These are phyloP conservation scores for Halcyon senegalensis DNA, from an alignment of 2,113 vertebrate species.

Conservation along the genomic window DNA sequence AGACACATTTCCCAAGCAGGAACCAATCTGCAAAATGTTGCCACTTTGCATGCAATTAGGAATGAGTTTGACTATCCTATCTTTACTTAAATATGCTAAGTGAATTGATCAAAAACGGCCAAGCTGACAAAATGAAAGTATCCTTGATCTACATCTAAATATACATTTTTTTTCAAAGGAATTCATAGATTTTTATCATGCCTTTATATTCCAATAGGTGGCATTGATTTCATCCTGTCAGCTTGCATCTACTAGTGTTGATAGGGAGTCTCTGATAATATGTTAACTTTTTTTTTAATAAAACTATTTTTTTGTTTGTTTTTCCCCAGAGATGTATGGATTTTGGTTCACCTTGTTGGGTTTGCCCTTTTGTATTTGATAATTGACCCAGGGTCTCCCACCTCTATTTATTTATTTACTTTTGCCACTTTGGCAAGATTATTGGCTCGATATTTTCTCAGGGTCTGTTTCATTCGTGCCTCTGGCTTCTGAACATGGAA, in stretches of 20 bases:
- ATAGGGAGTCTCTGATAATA: constrained; percentile 12
- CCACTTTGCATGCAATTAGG: constrained; percentile 15
- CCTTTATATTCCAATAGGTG: neutral
- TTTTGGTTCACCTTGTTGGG: neutral
- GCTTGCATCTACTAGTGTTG: neutral
- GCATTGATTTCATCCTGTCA: neutral
- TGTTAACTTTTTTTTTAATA: neutral
- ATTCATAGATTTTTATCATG: neutral
- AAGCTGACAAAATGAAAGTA: constrained; percentile 9
- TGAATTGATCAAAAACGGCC: neutral
- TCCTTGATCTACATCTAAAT: constrained; percentile 27
- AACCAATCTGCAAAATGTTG: neutral
- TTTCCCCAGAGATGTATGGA: neutral
- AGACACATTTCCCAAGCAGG: constrained; percentile 4
- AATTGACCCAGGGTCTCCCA: neutral
- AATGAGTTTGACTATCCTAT: neutral
- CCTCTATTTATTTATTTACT: neutral
- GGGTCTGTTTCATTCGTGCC: neutral
- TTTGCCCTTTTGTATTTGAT: neutral
- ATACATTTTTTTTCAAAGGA: constrained; percentile 32
- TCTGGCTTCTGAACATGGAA: neutral
- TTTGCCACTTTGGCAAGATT: neutral
- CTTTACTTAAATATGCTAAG: constrained; percentile 46
- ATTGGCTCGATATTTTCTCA: neutral
- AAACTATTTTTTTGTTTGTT: neutral